A percentile compares a stretch with the other conserved stretches of the same genome.
Conservation (phyloP, 2,888 invertebrate genomes). For the Lycophotia porphyrea region DNA sequence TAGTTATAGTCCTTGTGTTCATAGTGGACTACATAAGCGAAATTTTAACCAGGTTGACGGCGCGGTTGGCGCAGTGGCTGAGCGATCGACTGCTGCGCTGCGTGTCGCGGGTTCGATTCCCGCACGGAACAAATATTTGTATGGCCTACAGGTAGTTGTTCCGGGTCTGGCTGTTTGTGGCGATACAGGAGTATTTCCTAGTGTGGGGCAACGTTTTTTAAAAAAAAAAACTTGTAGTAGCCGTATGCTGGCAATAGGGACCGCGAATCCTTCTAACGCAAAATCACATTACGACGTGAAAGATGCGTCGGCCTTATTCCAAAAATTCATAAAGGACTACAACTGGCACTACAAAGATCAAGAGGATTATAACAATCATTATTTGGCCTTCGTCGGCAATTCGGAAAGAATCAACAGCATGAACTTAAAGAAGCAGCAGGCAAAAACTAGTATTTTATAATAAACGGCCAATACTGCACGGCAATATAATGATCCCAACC, state of each 20-base stretch:
- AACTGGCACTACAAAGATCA: slow-evolving; percentile 72
- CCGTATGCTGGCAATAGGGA: slow-evolving; percentile 58
- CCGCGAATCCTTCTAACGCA: slow-evolving; percentile 7
- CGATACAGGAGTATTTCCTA: too few relatives aligned
- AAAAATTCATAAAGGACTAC: slow-evolving; percentile 70
- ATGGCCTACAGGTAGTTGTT: too few relatives aligned
- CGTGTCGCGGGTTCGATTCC: too few relatives aligned
- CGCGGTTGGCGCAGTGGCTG: too few relatives aligned
- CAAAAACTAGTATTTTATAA: too few relatives aligned
- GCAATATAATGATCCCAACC: not conserved
- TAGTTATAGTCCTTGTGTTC: slow-evolving; percentile 21
- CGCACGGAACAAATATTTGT: too few relatives aligned
- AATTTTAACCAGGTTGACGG: not conserved
- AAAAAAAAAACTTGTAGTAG: slow-evolving; percentile 47
- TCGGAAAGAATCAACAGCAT: slow-evolving; percentile 67
- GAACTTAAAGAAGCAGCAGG: too few relatives aligned
- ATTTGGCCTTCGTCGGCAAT: slow-evolving; percentile 66
- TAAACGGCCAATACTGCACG: not conserved
- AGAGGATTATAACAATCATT: slow-evolving; percentile 71
- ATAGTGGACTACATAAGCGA: slow-evolving; percentile 24
- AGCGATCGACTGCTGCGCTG: too few relatives aligned
- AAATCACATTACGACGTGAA: slow-evolving; percentile 66
- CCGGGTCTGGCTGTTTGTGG: too few relatives aligned
- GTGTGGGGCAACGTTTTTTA: too few relatives aligned
- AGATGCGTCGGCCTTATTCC: slow-evolving; percentile 69